These are phyloP conservation scores for Xiphophorus couchianus DNA, from an alignment of 2,113 vertebrate species.

Conservation along the genomic window DNA sequence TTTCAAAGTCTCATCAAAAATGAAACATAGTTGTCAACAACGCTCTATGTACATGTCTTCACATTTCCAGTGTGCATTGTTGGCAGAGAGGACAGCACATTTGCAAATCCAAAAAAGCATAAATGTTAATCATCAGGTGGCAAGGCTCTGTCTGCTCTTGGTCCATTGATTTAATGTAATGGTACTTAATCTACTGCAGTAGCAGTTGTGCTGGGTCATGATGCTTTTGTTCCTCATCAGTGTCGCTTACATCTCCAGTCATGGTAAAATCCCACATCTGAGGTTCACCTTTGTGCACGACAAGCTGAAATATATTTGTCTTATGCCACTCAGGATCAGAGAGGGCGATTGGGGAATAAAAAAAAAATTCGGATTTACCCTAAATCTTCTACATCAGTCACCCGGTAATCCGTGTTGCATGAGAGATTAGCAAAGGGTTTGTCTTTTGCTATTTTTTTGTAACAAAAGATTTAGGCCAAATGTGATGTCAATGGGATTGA, in stretches of 20 bases:
- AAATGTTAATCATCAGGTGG: slow-evolving; percentile 8
- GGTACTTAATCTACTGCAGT: slow-evolving; percentile 12
- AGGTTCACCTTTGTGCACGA: neutral
- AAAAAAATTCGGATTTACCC: slow-evolving; percentile 33
- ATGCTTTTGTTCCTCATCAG: neutral
- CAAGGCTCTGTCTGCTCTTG: slow-evolving; percentile 10
- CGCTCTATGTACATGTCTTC: neutral
- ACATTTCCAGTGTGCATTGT: neutral
- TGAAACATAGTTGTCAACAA: neutral
- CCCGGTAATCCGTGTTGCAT: slow-evolving; percentile 52
- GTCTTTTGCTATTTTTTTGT: slow-evolving; percentile 27
- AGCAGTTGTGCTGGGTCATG: neutral
- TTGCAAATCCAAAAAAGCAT: neutral
- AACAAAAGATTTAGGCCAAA: slow-evolving; percentile 34
- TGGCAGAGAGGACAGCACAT: neutral
- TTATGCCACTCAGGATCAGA: slow-evolving; percentile 9
- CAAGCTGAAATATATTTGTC: neutral
- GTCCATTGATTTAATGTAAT: neutral
- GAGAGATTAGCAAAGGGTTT: slow-evolving; percentile 57
- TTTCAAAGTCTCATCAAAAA: neutral
- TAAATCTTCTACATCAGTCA: slow-evolving; percentile 43
- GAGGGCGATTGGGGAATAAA: slow-evolving; percentile 2
- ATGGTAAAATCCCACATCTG: neutral
- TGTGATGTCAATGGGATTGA: slow-evolving; percentile 2
- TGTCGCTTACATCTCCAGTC: neutral